A percentile compares a stretch with the other conserved stretches of the same genome.
phyloP scores from a whole-genome alignment of 2,888 invertebrate species.

The Polydrusus pterygomalis region DNA sequence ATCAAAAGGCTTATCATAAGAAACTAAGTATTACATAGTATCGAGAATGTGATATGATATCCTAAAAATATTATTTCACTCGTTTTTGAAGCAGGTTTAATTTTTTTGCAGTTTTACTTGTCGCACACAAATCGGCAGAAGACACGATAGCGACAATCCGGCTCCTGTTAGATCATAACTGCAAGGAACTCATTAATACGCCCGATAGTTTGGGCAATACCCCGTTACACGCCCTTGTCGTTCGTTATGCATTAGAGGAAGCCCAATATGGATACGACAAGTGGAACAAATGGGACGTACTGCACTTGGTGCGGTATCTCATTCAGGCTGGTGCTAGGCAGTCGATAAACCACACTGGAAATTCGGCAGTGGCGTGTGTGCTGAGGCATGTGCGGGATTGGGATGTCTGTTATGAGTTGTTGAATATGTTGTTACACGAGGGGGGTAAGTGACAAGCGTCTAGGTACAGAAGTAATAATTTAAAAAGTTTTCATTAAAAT shows the following conservation, averaged over 20 bases:
- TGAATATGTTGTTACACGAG: conserved; percentile 76
- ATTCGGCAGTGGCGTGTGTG: conserved; percentile 82
- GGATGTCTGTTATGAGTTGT: conserved; percentile 78
- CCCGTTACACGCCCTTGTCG: conserved; percentile 80
- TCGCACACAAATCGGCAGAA: conserved; percentile 81
- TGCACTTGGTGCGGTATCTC: conserved; percentile 79
- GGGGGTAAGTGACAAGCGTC: conserved; percentile 76
- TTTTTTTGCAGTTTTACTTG: conserved; percentile 75
- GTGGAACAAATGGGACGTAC: conserved; percentile 85
- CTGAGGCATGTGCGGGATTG: conserved; percentile 82
- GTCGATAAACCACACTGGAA: conserved; percentile 81
- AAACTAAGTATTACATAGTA: too few relatives aligned
- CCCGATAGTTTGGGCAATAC: conserved; percentile 84
- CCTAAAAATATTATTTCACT: neutral
- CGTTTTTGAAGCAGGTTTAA: neutral
- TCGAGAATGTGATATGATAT: neutral
- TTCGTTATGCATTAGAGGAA: conserved; percentile 81
- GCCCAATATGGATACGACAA: conserved; percentile 80
- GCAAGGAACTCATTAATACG: conserved; percentile 82
- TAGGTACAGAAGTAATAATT: too few relatives aligned
- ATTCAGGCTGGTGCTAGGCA: conserved; percentile 79
- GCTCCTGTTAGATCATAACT: conserved; percentile 82
- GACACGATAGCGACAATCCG: conserved; percentile 81
- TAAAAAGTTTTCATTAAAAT: too few relatives aligned
- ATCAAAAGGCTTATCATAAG: too few relatives aligned